phyloP scores from a whole-genome alignment of 2,888 invertebrate species.

The Eulithis testata region DNA sequence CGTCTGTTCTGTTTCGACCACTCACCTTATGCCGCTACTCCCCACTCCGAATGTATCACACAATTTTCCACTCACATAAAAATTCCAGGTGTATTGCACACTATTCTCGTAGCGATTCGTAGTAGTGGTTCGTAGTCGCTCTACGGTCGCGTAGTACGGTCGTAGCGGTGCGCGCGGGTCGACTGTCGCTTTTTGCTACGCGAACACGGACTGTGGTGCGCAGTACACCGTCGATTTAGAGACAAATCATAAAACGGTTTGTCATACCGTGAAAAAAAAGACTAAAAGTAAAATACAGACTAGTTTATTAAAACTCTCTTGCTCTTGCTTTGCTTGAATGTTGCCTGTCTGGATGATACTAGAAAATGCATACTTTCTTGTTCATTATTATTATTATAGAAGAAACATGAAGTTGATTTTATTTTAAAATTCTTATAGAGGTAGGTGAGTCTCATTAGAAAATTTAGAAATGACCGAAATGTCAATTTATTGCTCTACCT shows the following conservation, averaged over 20 bases:
- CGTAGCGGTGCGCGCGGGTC: slow-evolving; percentile 73
- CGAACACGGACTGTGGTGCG: slow-evolving; percentile 66
- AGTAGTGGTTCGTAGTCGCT: slow-evolving; percentile 36
- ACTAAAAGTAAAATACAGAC: no score
- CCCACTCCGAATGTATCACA: slow-evolving; percentile 51
- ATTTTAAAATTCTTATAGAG: no score
- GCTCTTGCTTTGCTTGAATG: no score
- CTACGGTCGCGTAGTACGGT: slow-evolving; percentile 55
- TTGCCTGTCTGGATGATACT: no score
- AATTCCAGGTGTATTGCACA: slow-evolving; percentile 56
- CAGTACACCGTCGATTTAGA: slow-evolving; percentile 55
- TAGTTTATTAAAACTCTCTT: no score
- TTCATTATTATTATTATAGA: no score
- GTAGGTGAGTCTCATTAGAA: no score
- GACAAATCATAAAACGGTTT: slow-evolving; percentile 30
- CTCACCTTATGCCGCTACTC: slow-evolving; percentile 57
- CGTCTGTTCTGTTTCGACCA: slow-evolving; percentile 62
- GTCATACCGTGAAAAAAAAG: not conserved
- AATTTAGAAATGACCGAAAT: no score
- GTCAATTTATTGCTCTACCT: no score
- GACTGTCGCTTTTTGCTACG: slow-evolving; percentile 71
- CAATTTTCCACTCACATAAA: slow-evolving; percentile 50
- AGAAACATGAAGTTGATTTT: no score
- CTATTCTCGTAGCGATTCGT: slow-evolving; percentile 53
- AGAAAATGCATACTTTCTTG: no score